Evolutionary conservation across 2,113 vertebrate genomes (phyloP).

Genomic region (Python bivittatus): DNA sequence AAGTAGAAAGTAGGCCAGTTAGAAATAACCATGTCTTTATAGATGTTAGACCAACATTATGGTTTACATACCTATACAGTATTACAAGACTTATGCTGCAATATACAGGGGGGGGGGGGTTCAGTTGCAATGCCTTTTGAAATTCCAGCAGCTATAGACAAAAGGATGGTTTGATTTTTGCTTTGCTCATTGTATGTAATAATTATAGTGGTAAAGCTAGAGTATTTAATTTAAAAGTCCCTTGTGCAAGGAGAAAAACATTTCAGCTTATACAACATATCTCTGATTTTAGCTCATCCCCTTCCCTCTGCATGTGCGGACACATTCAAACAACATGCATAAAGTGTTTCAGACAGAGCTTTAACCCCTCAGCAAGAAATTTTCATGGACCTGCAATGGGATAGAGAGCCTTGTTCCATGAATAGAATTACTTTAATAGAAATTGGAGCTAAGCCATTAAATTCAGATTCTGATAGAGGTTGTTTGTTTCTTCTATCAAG

Average conservation of each 20-base stretch:
- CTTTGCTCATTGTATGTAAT: neutral
- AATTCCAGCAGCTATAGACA: neutral
- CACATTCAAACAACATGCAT: neutral
- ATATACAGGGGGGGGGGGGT: neutral
- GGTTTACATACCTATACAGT: neutral
- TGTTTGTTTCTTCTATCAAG: neutral
- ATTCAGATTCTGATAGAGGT: neutral
- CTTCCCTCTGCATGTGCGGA: neutral
- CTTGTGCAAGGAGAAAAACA: neutral
- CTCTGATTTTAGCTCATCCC: neutral
- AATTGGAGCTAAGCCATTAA: neutral
- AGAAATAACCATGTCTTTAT: neutral
- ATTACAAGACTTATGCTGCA: neutral
- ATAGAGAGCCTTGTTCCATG: neutral
- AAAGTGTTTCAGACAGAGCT: neutral
- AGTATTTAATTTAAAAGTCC: neutral
- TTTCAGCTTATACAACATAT: neutral
- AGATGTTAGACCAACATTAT: neutral
- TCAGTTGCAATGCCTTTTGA: neutral
- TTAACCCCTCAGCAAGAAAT: too few relatives aligned
- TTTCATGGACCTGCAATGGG: neutral
- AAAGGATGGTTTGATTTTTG: neutral
- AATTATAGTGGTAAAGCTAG: neutral
- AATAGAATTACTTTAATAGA: neutral
- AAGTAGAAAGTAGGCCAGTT: neutral